These are phyloP conservation scores for Eumeta japonica DNA, from an alignment of 1,140 invertebrate species.

Conservation along the genomic window DNA sequence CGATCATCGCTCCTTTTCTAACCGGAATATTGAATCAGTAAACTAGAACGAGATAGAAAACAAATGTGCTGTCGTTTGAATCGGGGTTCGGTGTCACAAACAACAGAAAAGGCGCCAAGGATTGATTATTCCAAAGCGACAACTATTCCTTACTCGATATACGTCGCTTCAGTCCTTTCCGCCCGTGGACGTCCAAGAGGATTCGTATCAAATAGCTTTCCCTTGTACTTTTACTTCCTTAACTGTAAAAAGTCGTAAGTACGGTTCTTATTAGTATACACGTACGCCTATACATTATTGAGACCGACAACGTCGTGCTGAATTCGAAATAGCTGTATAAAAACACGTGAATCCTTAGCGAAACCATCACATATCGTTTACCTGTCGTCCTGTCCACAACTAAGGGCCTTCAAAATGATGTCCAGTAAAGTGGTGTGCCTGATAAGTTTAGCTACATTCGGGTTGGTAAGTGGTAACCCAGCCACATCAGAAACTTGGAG, in stretches of 20 bases:
- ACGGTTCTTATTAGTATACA: not conserved
- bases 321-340: constrained; percentile 60
- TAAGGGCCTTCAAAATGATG: constrained; percentile 47
- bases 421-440: constrained; percentile 52
- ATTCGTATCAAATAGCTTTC: constrained; percentile 56
- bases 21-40: constrained; percentile 10
- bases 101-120: constrained; percentile 45
- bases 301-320: constrained; percentile 44
- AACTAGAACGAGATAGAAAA: constrained; percentile 23
- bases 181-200: constrained; percentile 19
- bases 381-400: constrained; percentile 44
- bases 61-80: constrained; percentile 35
- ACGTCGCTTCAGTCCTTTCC: constrained; percentile 38
- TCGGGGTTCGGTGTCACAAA: constrained; percentile 54
- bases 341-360: constrained; percentile 46
- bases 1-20: constrained; percentile 19
- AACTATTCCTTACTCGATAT: not conserved
- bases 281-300: no score
- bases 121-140: not conserved
- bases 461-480: constrained; percentile 60
- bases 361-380: constrained; percentile 51
- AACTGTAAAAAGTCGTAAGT: not conserved
- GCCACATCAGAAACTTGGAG: constrained; percentile 68
- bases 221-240: constrained; percentile 39
- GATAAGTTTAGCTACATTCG: constrained; percentile 49